Evolutionary conservation across 2,113 vertebrate species (phyloP), one percentile per base, ranked within the genome.

Genomic region (Eleginops maclovinus): DNA sequence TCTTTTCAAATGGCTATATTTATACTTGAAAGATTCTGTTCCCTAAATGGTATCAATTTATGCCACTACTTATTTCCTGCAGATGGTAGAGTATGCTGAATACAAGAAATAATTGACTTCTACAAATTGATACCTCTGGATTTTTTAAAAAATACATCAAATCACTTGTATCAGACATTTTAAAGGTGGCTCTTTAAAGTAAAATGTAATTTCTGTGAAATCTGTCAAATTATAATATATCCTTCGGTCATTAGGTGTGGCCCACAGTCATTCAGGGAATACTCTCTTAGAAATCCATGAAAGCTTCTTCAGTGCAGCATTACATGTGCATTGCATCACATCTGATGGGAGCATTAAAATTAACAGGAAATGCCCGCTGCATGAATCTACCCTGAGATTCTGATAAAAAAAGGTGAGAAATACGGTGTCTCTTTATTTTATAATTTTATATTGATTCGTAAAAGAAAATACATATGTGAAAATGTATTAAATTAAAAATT

Each of bases 301-400:
- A 50, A 64, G n/a, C 28, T 10, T 36, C 24, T 60, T 46, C 15
- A 15, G 26, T 16, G 36, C 47, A 9, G 71, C 19, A 4, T 89
- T 89, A 63, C 80, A 51, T 26, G 28, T 24, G 40, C 3, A 2
- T 86, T 87, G 78, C 88, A 86, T 89, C 88, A 87, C 24, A n/a
- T 74, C 31, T 79, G 76, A 87, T 43, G 70, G 81, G 82, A 71
- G 72, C 58, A 13, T 62, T 70, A 51, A 40, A 63, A 72, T 65
- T 4, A 55, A 63, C 54, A 51, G 47, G 43, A 61, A 75, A 72
- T 15, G 22, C 62, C 14, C 41, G 40, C 31, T 3, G 11, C 28
- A 13, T 16, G 50, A 12, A 67, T 58, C 17, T 61, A 17, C 64
- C 66, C 46, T 71, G 55, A 21, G 19, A 43, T 15, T 56, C 16